Evolutionary conservation across 2,888 invertebrate genomes (phyloP), one percentile per base, ranked within the genome.

Genomic region (Andrena hattorfiana): DNA sequence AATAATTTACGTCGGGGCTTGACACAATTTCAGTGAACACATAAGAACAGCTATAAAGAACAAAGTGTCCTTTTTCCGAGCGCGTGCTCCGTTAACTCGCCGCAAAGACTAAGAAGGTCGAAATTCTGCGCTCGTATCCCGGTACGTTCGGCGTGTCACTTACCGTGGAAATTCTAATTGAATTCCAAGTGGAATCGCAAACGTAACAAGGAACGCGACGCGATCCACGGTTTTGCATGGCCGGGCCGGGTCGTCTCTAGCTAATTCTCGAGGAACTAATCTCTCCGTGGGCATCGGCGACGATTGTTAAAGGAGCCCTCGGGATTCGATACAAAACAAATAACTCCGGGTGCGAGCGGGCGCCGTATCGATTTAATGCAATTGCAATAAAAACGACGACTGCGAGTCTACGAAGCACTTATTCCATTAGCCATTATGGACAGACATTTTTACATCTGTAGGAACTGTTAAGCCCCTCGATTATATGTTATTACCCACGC

Each of bases 121-220:
- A 75, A 76, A 49, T 51, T 28, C 51, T 20, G 49, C 13, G 6
- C 5, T 20, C 23, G 63, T 51, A 48, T 49, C 13, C 35, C 42
- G n/a, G 30, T 30, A 10, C 35, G 64, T 48, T 51, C 66, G 51
- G 49, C 6, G 63, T 73, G 62, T 83, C 81, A 87, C 77, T 87
- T 87, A 87, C 70, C 87, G 74, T 69, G 83, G 26, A 51, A 81
- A 86, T 86, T 86, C 87, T 87, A 87, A 87, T 87, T 87, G 84
- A 78, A 80, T 83, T 77, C 71, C 84, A 87, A 87, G 84, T 87
- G 77, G 83, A 81, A 85, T 70, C 48, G 84, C 77, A 87, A 87
- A 87, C 86, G 66, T 48, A 82, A 80, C 77, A 63, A 67, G 73
- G 69, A 63, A 62, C 42, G 35, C 63, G 51, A 49, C 76, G 26